A percentile compares a stretch with the other conserved stretches of the same genome.
Conservation (phyloP, 2,113 vertebrate genomes). For the Hiodon alosoides region DNA sequence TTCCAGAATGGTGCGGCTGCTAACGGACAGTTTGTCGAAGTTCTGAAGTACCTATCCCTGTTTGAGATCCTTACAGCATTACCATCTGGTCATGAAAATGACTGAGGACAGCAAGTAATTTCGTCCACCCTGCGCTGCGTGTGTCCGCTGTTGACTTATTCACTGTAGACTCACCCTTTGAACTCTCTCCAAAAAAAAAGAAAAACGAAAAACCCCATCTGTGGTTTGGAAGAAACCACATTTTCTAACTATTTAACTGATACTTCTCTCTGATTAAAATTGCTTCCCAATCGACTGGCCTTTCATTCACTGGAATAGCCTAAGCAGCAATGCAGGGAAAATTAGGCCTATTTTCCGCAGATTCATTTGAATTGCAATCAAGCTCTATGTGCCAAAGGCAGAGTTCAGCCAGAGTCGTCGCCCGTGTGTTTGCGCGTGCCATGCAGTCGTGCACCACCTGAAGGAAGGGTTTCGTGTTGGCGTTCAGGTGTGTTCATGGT, state of each 20-base stretch:
- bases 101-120: neutral
- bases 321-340: too few species aligned
- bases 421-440: neutral
- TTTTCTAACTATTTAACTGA: constrained; percentile 7
- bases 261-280: constrained; percentile 16
- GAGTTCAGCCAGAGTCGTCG: neutral
- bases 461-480: too few species aligned
- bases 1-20: too few species aligned
- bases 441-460: too few species aligned
- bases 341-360: neutral
- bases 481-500: too few species aligned
- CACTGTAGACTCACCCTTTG: too few species aligned
- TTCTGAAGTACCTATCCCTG: too few species aligned
- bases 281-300: constrained; percentile 11
- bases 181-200: too few species aligned
- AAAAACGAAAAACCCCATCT: constrained; percentile 17
- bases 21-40: too few species aligned
- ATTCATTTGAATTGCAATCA: constrained; percentile 14
- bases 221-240: constrained; percentile 12
- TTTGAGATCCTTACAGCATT: too few species aligned
- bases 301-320: neutral
- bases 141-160: too few species aligned
- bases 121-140: neutral
- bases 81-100: too few species aligned
- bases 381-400: neutral